Evolutionary conservation across 2,113 vertebrate genomes (phyloP).

Genomic region (Isurus oxyrinchus): DNA sequence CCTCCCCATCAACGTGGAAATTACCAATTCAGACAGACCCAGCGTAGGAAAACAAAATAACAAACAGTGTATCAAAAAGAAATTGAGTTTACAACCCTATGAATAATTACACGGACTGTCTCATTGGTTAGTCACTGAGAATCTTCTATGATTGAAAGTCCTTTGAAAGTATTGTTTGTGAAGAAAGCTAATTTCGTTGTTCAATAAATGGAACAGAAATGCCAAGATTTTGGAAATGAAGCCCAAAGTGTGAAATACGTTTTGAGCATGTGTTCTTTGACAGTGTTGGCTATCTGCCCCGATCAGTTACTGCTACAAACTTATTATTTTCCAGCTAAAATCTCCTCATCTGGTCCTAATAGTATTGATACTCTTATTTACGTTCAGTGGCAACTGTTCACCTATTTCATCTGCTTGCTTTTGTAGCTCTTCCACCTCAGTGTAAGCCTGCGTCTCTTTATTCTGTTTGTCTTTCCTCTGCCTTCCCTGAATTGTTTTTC

Average conservation of each 20-base stretch:
- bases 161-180: not conserved
- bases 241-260: not conserved
- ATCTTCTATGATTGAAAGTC: not conserved
- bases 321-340: not conserved
- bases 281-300: not conserved
- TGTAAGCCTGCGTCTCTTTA: not conserved
- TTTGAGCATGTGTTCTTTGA: not conserved
- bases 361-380: not conserved
- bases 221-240: not conserved
- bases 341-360: not conserved
- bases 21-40: not conserved
- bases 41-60: not conserved
- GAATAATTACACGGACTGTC: conserved; percentile 15
- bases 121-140: not conserved
- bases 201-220: not conserved
- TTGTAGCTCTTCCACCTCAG: not conserved
- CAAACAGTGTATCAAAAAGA: not conserved
- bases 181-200: not conserved
- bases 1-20: not conserved
- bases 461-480: not conserved
- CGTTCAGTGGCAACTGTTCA: not conserved
- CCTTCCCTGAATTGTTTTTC: not conserved
- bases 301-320: not conserved
- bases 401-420: not conserved
- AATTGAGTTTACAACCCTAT: not conserved